Evolutionary conservation across 2,113 vertebrate species (phyloP).

Genomic region (Eudorcas thomsonii): DNA sequence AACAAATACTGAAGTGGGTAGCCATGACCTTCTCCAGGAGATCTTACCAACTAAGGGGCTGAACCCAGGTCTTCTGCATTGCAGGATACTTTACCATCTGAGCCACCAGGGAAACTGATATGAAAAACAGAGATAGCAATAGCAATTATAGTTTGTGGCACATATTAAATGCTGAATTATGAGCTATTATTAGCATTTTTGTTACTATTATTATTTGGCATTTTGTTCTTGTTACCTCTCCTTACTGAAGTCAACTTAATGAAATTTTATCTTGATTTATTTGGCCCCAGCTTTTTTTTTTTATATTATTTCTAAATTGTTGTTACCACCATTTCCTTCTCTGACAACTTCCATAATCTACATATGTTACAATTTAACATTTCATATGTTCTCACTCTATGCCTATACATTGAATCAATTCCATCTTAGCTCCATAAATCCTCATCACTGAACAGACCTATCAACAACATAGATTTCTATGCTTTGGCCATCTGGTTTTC

Average conservation of each 20-base stretch:
- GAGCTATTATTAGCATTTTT: background rate
- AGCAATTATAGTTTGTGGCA: background rate
- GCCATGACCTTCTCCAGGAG: background rate
- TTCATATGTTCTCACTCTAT: constrained; percentile 66
- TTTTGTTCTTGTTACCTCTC: constrained; percentile 9
- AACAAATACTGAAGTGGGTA: background rate
- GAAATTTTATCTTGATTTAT: constrained; percentile 44
- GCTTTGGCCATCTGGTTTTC: constrained; percentile 54
- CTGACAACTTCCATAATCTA: constrained; percentile 55
- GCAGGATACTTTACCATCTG: background rate
- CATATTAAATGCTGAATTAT: background rate
- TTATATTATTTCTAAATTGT: constrained; percentile 62
- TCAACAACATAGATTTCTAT: constrained; percentile 48
- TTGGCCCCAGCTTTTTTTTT: constrained; percentile 3
- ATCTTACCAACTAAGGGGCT: background rate
- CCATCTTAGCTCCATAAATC: constrained; percentile 44
- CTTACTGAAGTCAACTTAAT: background rate
- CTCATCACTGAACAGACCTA: constrained; percentile 51
- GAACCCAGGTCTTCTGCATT: background rate
- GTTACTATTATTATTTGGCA: background rate
- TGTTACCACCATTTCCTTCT: constrained; percentile 56
- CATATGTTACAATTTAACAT: constrained; percentile 58
- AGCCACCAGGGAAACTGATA: background rate
- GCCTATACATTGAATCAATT: constrained; percentile 58
- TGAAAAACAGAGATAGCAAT: background rate